Evolutionary conservation across 2,113 vertebrate species (phyloP).

Genomic region (Nothoprocta pentlandii): DNA sequence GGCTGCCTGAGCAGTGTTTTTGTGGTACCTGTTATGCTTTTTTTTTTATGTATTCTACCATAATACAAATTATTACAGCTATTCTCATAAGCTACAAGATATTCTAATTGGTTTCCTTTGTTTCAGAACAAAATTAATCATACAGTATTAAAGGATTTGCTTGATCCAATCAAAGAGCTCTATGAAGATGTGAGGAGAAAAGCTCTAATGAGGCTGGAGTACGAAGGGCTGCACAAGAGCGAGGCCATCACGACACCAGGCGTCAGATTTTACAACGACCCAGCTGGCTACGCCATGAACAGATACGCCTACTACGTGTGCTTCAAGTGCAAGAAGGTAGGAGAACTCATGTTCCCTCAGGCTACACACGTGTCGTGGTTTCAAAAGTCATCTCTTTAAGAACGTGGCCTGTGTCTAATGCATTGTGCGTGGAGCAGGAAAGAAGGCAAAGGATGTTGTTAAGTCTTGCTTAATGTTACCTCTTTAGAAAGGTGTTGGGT

Average conservation of each 20-base stretch:
- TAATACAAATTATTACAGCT: background rate
- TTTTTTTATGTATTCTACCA: background rate
- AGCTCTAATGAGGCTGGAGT: slow-evolving; percentile 96
- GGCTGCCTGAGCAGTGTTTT: background rate
- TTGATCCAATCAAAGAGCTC: slow-evolving; percentile 98
- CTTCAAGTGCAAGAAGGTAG: slow-evolving; percentile 99
- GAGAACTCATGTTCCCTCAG: background rate
- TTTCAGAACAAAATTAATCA: slow-evolving; percentile 99
- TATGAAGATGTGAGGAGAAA: slow-evolving; percentile 98
- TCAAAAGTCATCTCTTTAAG: background rate
- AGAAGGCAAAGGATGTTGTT: background rate
- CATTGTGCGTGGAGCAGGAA: background rate
- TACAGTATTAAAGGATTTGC: slow-evolving; percentile 94
- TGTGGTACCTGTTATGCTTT: background rate
- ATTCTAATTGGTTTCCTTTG: background rate
- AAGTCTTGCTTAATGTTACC: background rate
- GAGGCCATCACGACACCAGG: slow-evolving; percentile 97
- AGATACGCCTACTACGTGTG: slow-evolving; percentile 99
- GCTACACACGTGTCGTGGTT: background rate
- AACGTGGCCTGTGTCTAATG: background rate
- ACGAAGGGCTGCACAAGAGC: slow-evolving; percentile 97
- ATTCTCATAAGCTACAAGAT: background rate
- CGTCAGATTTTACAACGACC: slow-evolving; percentile 96
- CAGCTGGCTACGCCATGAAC: slow-evolving; percentile 98
- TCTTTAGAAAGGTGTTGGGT: background rate